phyloP scores from a whole-genome alignment of 1,140 invertebrate genomes.

The Elysia chlorotica region DNA sequence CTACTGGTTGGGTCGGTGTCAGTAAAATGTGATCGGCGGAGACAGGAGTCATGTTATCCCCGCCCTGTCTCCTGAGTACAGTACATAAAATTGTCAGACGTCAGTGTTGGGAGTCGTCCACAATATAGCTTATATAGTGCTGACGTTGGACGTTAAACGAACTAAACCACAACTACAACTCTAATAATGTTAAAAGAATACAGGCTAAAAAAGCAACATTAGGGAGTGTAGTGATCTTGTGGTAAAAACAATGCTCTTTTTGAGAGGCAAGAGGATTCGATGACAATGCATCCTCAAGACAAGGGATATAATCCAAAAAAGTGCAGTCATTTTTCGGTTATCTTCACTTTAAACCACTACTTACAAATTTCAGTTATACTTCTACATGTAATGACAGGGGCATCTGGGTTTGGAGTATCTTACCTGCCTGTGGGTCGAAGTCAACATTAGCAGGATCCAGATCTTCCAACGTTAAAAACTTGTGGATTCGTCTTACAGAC shows the following conservation, averaged over 20 bases:
- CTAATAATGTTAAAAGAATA: neutral
- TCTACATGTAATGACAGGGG: neutral
- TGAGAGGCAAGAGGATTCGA: neutral
- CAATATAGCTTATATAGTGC: neutral
- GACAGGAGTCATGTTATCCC: no score
- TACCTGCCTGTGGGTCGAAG: slow-evolving; percentile 33
- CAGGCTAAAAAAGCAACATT: neutral
- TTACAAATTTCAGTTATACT: neutral
- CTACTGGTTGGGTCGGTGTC: no score
- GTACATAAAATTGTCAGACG: no score
- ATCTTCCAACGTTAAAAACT: slow-evolving; percentile 34
- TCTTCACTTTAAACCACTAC: neutral
- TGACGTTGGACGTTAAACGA: neutral
- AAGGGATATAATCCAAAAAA: neutral
- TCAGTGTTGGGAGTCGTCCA: no score
- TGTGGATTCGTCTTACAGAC: slow-evolving; percentile 31
- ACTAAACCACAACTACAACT: neutral
- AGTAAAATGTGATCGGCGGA: no score
- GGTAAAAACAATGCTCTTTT: neutral
- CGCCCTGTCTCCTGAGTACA: no score
- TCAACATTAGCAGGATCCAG: slow-evolving; percentile 39
- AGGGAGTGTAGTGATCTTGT: neutral
- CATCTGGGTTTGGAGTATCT: neutral
- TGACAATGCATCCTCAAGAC: neutral
- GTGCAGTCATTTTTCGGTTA: no score